Percentiles rank a stretch among this genome's conserved stretches.
phyloP scores from a whole-genome alignment of 2,113 vertebrate species.

The Nansenia antarctica region DNA sequence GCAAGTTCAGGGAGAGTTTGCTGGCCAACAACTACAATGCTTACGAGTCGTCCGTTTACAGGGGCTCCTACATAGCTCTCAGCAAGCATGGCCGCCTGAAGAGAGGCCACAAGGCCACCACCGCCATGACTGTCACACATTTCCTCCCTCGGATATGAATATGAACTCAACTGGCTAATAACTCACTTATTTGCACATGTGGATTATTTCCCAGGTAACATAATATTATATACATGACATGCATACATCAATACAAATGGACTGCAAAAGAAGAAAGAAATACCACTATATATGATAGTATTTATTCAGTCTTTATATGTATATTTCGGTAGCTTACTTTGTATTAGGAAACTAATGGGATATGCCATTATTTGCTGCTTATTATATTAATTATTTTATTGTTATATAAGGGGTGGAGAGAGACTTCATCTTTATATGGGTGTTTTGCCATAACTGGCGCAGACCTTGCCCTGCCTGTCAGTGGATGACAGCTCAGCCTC shows the following conservation, averaged over 20 bases:
- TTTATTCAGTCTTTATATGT: constrained; percentile 81
- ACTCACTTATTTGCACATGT: constrained; percentile 84
- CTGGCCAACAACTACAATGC: constrained; percentile 96
- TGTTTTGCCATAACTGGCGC: constrained; percentile 69
- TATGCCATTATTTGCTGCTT: constrained; percentile 78
- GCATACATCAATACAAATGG: constrained; percentile 53
- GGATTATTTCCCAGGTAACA: constrained; percentile 80
- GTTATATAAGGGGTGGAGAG: constrained; percentile 52
- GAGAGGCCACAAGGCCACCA: constrained; percentile 89
- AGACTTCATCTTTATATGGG: constrained; percentile 56
- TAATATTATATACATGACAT: constrained; percentile 53
- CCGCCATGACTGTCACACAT: constrained; percentile 93
- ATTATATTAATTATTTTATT: constrained; percentile 72
- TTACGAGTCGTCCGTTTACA: constrained; percentile 85
- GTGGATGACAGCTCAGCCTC: constrained; percentile 53
- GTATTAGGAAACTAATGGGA: constrained; percentile 70
- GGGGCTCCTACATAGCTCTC: constrained; percentile 87
- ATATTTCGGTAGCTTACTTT: constrained; percentile 84
- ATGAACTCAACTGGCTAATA: constrained; percentile 76
- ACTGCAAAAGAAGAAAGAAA: constrained; percentile 67
- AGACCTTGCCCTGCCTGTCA: constrained; percentile 59
- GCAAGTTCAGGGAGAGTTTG: constrained; percentile 92
- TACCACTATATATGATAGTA: constrained; percentile 72
- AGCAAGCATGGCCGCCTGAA: constrained; percentile 91
- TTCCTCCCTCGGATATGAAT: constrained; percentile 94